Conservation (phyloP, 2,888 invertebrate species). For the Drosophila prolongata region DNA sequence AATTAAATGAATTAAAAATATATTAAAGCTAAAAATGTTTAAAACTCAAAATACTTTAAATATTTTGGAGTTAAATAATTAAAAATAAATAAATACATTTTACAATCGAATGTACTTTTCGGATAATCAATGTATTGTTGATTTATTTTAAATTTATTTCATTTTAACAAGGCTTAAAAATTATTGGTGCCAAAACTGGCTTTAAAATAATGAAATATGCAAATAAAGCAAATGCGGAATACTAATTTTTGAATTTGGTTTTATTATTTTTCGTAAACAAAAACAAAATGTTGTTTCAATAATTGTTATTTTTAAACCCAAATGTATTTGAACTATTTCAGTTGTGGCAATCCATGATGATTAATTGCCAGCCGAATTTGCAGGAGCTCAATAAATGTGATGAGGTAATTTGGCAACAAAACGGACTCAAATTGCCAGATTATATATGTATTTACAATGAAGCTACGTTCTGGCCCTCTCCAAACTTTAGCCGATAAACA, state of each 20-base stretch:
- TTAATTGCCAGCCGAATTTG: slow-evolving; percentile 2
- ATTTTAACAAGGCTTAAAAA: neutral
- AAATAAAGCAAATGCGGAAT: neutral
- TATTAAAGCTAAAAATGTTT: no score
- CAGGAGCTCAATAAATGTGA: neutral
- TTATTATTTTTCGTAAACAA: no score
- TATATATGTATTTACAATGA: slow-evolving; percentile 10
- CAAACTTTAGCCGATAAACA: slow-evolving; percentile 40
- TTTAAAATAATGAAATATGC: neutral
- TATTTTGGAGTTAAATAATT: no score
- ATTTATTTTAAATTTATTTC: neutral
- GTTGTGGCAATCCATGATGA: neutral
- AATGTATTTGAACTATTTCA: neutral
- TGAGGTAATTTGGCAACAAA: slow-evolving; percentile 3
- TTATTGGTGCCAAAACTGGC: neutral
- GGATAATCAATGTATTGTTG: no score
- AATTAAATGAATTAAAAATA: no score
- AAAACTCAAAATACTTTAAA: no score
- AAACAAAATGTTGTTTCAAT: no score
- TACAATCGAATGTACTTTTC: neutral
- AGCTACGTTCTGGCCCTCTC: neutral
- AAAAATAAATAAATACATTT: neutral
- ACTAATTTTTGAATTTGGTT: neutral
- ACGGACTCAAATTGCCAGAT: slow-evolving; percentile 3
- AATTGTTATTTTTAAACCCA: neutral